These are phyloP conservation scores for Coelopa pilipes DNA, from an alignment of 2,888 invertebrate genomes.

Conservation along the genomic window DNA sequence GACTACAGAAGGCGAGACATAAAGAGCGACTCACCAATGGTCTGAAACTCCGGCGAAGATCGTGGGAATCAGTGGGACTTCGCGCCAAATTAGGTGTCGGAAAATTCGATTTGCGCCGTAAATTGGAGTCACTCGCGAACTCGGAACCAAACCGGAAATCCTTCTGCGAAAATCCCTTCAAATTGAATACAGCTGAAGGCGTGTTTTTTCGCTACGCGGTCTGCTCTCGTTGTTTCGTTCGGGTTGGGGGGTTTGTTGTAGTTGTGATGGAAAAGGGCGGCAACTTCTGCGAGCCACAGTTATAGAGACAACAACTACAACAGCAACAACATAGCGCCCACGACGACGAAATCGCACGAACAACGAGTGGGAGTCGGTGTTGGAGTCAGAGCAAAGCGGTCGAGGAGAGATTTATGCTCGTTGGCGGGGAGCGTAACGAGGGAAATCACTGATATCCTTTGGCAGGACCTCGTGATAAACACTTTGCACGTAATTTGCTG, in stretches of 20 bases:
- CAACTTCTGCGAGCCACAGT: slow-evolving; percentile 42
- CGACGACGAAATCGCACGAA: not conserved
- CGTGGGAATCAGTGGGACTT: no score
- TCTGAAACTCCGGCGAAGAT: no score
- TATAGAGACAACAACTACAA: slow-evolving; percentile 34
- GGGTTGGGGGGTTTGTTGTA: slow-evolving; percentile 4
- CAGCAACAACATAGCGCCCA: not conserved
- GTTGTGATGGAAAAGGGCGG: slow-evolving; percentile 44
- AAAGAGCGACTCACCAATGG: slow-evolving; percentile 1
- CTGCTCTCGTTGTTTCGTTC: slow-evolving; percentile 8
- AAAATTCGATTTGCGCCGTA: not conserved
- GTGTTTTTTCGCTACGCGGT: not conserved
- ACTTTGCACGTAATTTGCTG: not conserved
- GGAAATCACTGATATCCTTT: slow-evolving; percentile 25
- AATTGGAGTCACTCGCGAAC: not conserved
- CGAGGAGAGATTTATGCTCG: not conserved
- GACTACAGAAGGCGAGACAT: not conserved
- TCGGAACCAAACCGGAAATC: slow-evolving; percentile 17
- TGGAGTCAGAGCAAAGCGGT: not conserved
- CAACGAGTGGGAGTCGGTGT: not conserved
- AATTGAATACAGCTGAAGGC: not conserved
- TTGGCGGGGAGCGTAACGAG: not conserved
- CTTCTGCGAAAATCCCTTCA: not conserved
- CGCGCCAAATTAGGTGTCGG: no score
- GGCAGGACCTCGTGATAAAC: slow-evolving; percentile 10